These are phyloP conservation scores for Syrista parreyssii DNA, from an alignment of 2,888 invertebrate species.

Conservation along the genomic window DNA sequence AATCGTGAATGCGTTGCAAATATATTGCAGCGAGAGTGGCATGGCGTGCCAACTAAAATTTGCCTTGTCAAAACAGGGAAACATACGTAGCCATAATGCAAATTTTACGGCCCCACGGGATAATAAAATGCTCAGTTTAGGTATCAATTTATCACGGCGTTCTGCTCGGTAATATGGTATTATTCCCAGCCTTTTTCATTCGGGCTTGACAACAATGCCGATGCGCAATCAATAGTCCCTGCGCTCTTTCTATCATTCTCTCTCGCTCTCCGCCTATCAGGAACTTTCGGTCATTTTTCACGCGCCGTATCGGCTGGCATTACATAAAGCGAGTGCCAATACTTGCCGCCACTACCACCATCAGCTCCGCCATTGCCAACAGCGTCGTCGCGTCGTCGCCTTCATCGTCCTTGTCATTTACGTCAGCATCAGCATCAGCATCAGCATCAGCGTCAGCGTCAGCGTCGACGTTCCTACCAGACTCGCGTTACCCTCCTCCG, in stretches of 20 bases:
- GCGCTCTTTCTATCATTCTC: conserved; percentile 4
- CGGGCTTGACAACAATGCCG: conserved; percentile 46
- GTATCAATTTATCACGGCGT: conserved; percentile 52
- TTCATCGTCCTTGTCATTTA: no score
- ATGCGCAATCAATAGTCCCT: conserved; percentile 48
- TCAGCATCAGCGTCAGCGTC: no score
- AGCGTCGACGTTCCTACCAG: no score
- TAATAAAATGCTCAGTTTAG: conserved; percentile 24
- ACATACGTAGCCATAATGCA: conserved; percentile 15
- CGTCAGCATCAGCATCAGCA: no score
- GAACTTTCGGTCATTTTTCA: conserved; percentile 52
- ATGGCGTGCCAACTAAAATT: no score
- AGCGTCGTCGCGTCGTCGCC: no score
- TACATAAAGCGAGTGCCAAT: conserved; percentile 39
- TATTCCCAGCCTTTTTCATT: conserved; percentile 42
- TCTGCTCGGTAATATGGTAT: conserved; percentile 44
- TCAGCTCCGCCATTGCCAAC: no score
- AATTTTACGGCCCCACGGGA: conserved; percentile 22
- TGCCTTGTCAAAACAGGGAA: no score
- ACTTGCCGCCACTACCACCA: conserved; percentile 11
- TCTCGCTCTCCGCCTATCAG: conserved; percentile 15
- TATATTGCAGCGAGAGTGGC: no score
- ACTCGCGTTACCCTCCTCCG: no score
- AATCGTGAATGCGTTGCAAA: no score
- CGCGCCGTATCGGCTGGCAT: conserved; percentile 34